Evolutionary conservation across 2,113 vertebrate genomes (phyloP), one percentile per base, ranked within the genome.

Genomic region (Myotis davidii): DNA sequence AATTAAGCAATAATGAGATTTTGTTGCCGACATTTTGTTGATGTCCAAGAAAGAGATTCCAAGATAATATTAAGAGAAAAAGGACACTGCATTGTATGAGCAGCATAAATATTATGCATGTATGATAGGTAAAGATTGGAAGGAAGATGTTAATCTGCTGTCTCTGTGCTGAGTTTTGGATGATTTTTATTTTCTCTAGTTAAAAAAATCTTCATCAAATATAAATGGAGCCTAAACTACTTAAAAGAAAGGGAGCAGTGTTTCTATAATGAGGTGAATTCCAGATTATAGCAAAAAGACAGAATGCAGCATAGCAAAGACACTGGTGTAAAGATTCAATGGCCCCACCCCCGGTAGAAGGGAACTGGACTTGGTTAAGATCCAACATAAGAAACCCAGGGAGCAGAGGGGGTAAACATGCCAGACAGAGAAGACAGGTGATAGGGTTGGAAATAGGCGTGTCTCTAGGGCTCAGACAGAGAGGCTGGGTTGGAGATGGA

Each of bases 181-280:
- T 42, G 27, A 64, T 73, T 54, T 92, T 93, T 56, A 59, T 76
- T 69, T 88, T 59, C 48, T 79, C 25, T 85, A 85, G 45, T 65
- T 56, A 48, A 64, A 89, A 88, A 92, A 54, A 37, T 56, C 7
- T 54, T 65, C 54, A 72, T 21, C 18, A 48, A 65, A 39, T 56
- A 65, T n/a, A 79, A n/a, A 21, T 25, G 3, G 59, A 83, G 20
- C 14, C 50, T 23, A 34, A 64, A 13, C 23, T 61, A 32, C 61
- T 45, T 45, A 18, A 50, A 50, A 59, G 84, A 42, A 85, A 73
- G 32, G 9, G 54, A 29, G 11, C 0, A 12, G 9, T 5, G 16
- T 16, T 32, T 45, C 29, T 39, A 32, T 9, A 39, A 37, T 32
- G 29, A 12, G 27, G 6, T 45, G 7, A 37, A 6, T 65, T 25